Percentiles rank a stretch among this genome's conserved stretches.
These are phyloP conservation scores for Dysidea cf. avara DNA, from an alignment of 37 sponge, comb jelly and placozoan genomes.

Conservation along the genomic window DNA sequence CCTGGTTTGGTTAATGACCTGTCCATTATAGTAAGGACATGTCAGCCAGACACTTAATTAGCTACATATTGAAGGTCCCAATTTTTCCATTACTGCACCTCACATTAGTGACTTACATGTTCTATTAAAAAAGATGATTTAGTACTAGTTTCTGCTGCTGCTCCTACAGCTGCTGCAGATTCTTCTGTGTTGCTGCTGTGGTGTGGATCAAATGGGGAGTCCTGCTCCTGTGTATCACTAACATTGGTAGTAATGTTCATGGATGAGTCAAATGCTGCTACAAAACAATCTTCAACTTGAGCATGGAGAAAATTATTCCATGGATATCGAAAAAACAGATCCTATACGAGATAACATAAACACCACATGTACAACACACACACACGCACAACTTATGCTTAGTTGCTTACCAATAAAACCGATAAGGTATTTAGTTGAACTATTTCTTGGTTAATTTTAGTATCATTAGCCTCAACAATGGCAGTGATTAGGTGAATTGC, in stretches of 20 bases:
- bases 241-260: not conserved
- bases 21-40: no score
- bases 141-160: not conserved
- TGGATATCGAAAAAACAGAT: conserved; percentile 69
- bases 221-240: conserved; percentile 3
- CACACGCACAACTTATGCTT: not conserved
- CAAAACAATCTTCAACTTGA: conserved; percentile 63
- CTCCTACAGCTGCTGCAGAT: not conserved
- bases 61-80: no score
- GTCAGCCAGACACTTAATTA: no score
- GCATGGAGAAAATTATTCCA: conserved; percentile 90
- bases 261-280: conserved; percentile 24
- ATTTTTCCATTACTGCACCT: no score
- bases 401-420: conserved; percentile 58
- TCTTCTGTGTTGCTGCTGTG: not conserved
- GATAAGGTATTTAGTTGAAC: conserved; percentile 31
- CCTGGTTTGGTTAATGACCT: no score
- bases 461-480: conserved; percentile 24
- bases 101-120: conserved; percentile 69
- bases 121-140: conserved; percentile 38
- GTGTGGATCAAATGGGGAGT: not conserved
- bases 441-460: conserved; percentile 34
- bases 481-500: conserved; percentile 67
- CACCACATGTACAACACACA: not conserved
- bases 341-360: conserved; percentile 15